Conservation (phyloP, 2,888 invertebrate species). For the Lypha dubia region DNA sequence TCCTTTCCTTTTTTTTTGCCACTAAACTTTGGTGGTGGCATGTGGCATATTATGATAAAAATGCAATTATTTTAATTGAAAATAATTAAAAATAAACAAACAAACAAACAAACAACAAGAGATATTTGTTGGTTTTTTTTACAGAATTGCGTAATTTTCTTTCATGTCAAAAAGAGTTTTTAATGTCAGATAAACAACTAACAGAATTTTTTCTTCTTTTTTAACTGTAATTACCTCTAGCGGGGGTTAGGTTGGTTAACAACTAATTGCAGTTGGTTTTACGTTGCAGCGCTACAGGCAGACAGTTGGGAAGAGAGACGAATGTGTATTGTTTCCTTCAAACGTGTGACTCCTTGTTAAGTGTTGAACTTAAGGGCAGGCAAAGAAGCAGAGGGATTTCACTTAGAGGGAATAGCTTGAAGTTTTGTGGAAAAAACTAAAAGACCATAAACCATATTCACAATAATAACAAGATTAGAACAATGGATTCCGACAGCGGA, state of each 20-base stretch:
- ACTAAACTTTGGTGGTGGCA: neutral
- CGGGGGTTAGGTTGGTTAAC: neutral
- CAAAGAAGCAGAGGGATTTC: neutral
- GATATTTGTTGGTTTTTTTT: constrained; percentile 23
- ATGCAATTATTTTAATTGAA: constrained; percentile 59
- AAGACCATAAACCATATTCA: no score
- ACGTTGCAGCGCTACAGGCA: neutral
- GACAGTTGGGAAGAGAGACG: neutral
- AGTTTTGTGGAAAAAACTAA: no score
- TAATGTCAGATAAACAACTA: constrained; percentile 34
- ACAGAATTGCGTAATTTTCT: neutral
- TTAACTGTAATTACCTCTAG: constrained; percentile 25
- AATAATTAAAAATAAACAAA: constrained; percentile 59
- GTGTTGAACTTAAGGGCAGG: neutral
- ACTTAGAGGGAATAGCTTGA: no score
- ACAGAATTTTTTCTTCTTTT: constrained; percentile 5
- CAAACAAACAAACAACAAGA: no score
- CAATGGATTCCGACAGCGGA: no score
- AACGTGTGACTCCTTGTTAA: constrained; percentile 3
- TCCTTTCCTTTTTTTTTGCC: neutral
- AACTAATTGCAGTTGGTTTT: constrained; percentile 20
- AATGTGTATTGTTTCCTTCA: neutral
- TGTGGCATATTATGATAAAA: constrained; percentile 34
- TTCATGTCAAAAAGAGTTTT: constrained; percentile 24
- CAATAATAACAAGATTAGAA: no score